Percentiles rank a stretch among this genome's conserved stretches.
Conservation (phyloP, 2,797 vertebrate genomes). For the Typhlichthys eigenmanni region DNA sequence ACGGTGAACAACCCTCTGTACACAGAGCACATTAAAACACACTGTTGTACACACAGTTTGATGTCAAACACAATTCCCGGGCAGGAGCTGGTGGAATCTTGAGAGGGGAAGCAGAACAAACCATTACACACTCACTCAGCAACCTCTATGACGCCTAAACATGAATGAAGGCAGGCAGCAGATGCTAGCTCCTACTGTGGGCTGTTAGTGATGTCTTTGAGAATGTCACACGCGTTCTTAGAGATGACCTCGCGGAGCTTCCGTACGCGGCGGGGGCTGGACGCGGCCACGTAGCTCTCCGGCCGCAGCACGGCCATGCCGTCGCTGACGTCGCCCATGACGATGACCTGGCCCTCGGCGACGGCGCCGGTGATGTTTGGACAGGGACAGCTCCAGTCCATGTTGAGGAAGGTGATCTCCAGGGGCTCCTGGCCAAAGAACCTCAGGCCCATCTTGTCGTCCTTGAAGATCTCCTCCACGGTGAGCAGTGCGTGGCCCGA, state of each 20-base stretch:
- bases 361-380: conserved; percentile 86
- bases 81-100: conserved; percentile 11
- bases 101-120: conserved; percentile 2
- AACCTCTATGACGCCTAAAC: too few species aligned
- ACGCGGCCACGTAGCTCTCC: conserved; percentile 88
- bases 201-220: conserved; percentile 87
- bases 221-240: conserved; percentile 95
- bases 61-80: conserved; percentile 11
- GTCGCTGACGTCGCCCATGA: conserved; percentile 91
- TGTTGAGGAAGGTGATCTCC: conserved; percentile 90
- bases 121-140: background rate
- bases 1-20: conserved; percentile 21
- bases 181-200: conserved; percentile 73
- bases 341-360: conserved; percentile 87
- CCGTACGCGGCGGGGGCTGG: conserved; percentile 84
- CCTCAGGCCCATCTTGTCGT: conserved; percentile 96
- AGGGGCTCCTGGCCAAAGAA: conserved; percentile 92
- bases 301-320: conserved; percentile 94
- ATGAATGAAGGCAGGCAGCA: too few species aligned
- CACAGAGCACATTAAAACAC: conserved; percentile 19
- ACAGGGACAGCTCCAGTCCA: conserved; percentile 96
- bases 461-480: conserved; percentile 94
- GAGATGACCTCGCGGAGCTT: conserved; percentile 91
- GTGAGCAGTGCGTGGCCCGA: conserved; percentile 88
- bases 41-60: background rate